Conservation (phyloP, 2,888 invertebrate genomes). For the Drosophila multiciliata region DNA sequence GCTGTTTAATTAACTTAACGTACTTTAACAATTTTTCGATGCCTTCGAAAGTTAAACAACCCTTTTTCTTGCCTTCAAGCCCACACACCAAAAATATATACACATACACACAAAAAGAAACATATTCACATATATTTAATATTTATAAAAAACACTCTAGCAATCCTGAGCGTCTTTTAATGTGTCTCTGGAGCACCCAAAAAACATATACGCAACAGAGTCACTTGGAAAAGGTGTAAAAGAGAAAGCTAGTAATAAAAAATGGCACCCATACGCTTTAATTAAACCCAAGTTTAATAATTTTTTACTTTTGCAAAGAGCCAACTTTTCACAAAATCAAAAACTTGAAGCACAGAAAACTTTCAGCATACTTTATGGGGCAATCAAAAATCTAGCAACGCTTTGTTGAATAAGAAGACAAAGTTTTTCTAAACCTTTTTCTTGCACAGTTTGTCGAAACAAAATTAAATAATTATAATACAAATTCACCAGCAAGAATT, state of each 20-base stretch:
- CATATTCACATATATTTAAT: neutral
- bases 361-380: slow-evolving; percentile 54
- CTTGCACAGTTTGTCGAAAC: slow-evolving; percentile 9
- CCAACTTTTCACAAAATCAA: slow-evolving; percentile 36
- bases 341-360: slow-evolving; percentile 28
- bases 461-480: slow-evolving; percentile 19
- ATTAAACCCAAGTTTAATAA: slow-evolving; percentile 65
- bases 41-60: slow-evolving; percentile 64
- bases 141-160: slow-evolving; percentile 19
- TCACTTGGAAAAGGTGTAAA: slow-evolving; percentile 17
- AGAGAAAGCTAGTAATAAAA: slow-evolving; percentile 48
- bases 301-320: slow-evolving; percentile 36
- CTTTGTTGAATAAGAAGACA: slow-evolving; percentile 22
- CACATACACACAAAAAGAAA: slow-evolving; percentile 2
- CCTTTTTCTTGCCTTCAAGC: slow-evolving; percentile 49
- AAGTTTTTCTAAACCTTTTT: slow-evolving; percentile 36
- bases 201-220: slow-evolving; percentile 56
- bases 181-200: slow-evolving; percentile 70
- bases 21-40: slow-evolving; percentile 49
- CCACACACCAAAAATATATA: slow-evolving; percentile 19
- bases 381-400: slow-evolving; percentile 64
- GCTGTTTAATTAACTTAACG: slow-evolving; percentile 66
- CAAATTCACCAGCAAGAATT: slow-evolving; percentile 22
- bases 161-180: slow-evolving; percentile 66
- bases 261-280: slow-evolving; percentile 52